Conservation (phyloP, 23 tunicate species). For the Botrylloides violaceus region DNA sequence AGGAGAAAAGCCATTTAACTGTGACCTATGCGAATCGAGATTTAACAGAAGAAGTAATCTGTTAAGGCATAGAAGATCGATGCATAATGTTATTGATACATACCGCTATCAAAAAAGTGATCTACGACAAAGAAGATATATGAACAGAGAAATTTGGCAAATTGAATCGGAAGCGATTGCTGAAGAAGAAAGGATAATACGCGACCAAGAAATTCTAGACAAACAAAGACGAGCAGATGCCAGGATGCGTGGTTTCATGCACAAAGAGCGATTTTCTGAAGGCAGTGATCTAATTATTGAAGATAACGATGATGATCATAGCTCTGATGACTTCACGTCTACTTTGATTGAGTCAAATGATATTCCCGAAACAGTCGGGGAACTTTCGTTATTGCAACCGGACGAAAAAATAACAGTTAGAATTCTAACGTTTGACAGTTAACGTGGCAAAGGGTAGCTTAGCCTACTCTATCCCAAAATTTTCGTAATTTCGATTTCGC, state of each 20-base stretch:
- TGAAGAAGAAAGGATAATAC: background rate
- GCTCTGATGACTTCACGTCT: background rate
- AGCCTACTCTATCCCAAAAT: no score
- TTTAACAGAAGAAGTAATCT: background rate
- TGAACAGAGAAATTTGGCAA: background rate
- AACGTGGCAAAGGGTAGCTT: no score
- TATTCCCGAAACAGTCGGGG: background rate
- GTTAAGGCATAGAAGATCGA: background rate
- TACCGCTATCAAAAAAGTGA: background rate
- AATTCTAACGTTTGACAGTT: background rate
- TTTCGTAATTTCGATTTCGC: no score
- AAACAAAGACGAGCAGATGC: no score
- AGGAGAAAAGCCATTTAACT: background rate
- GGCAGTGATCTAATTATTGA: background rate
- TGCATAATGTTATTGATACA: background rate
- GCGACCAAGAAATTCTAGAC: background rate
- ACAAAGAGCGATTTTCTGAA: background rate
- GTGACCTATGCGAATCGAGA: background rate
- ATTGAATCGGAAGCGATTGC: background rate
- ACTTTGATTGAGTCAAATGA: background rate
- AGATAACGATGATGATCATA: background rate
- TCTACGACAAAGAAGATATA: background rate
- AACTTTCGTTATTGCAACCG: background rate
- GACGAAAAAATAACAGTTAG: background rate
- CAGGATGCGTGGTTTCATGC: background rate